Evolutionary conservation across 2,113 vertebrate genomes (phyloP).

Genomic region (Onychostoma macrolepis): DNA sequence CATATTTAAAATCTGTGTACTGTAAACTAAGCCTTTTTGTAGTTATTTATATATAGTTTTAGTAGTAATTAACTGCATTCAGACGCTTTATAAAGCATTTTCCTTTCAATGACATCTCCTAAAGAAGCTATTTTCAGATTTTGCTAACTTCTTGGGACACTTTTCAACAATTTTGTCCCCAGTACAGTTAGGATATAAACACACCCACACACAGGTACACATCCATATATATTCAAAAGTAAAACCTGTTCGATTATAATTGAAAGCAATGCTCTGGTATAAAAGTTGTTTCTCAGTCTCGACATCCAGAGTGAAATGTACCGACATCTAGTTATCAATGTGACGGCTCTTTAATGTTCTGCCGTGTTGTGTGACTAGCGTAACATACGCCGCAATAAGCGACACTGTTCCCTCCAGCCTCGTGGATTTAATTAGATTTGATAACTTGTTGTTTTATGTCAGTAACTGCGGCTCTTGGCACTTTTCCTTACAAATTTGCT

Average conservation of each 20-base stretch:
- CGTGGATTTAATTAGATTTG: constrained; percentile 60
- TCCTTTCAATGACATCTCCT: not conserved
- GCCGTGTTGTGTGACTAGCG: constrained; percentile 33
- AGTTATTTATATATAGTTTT: no score
- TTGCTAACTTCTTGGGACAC: not conserved
- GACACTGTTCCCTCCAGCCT: constrained; percentile 47
- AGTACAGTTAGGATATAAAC: constrained; percentile 16
- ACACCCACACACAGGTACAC: not conserved
- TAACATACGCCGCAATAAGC: constrained; percentile 36
- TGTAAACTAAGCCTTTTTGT: no score
- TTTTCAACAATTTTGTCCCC: not conserved
- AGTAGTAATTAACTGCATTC: no score
- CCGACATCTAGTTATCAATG: constrained; percentile 53
- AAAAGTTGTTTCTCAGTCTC: not conserved
- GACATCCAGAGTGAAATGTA: constrained; percentile 23
- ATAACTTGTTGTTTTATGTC: constrained; percentile 63
- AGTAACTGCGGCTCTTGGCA: constrained; percentile 55
- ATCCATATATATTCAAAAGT: not conserved
- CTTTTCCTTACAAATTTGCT: constrained; percentile 54
- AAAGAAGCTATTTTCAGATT: not conserved
- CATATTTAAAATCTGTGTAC: no score
- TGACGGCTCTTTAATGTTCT: constrained; percentile 50
- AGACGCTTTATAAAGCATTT: no score
- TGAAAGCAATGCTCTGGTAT: constrained; percentile 14
- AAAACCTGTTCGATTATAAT: constrained; percentile 4